phyloP scores from a whole-genome alignment of 2,888 invertebrate genomes.

The Scotopteryx bipunctaria region DNA sequence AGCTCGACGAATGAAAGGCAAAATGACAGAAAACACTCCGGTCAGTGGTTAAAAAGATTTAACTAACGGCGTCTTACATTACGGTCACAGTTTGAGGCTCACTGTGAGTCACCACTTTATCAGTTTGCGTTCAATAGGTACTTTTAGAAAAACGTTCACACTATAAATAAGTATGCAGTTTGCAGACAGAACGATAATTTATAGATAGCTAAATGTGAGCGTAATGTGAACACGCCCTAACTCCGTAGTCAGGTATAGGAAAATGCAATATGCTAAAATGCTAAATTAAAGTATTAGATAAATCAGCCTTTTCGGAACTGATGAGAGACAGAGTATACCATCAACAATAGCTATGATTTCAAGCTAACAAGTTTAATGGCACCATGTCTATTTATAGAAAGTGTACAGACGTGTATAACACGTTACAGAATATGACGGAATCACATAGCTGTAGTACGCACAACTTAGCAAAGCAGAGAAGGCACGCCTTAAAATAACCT shows the following conservation, averaged over 20 bases:
- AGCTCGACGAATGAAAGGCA: conserved; percentile 29
- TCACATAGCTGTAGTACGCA: conserved; percentile 6
- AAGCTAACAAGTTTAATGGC: not conserved
- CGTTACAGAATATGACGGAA: conserved; percentile 17
- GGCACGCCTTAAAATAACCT: conserved; percentile 13
- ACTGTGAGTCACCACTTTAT: no score
- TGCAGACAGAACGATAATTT: no score
- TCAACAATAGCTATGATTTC: not conserved
- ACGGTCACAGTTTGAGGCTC: no score
- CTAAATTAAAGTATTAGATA: not conserved
- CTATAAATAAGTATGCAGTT: no score
- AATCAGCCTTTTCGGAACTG: not conserved
- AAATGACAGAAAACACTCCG: conserved; percentile 31
- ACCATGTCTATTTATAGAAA: conserved; percentile 10
- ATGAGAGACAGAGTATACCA: not conserved
- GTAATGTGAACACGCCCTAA: no score
- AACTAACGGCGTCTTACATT: no score
- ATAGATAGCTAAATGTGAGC: no score
- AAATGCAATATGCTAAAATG: conserved; percentile 3
- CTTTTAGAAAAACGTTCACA: no score
- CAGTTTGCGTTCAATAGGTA: no score
- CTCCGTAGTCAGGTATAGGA: not conserved
- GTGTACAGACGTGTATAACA: conserved; percentile 15
- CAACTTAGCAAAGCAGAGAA: conserved; percentile 21
- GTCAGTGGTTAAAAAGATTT: not conserved